Base-by-base conservation (phyloP, 2,113 vertebrate genomes). In the Solea senegalensis region DNA sequence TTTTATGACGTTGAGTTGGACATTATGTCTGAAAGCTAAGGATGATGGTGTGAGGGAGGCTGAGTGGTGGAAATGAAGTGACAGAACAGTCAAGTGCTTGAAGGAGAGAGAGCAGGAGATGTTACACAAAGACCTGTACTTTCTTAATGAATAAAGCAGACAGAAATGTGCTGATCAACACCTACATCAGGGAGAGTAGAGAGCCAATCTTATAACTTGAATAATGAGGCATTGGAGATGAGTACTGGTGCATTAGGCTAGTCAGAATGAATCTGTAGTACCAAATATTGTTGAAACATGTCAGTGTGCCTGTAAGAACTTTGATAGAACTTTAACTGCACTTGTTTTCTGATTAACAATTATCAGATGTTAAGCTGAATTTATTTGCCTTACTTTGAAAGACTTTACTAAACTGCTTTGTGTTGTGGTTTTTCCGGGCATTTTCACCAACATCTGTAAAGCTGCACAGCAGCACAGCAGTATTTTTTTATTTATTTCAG, bases 11-110 rank as follows among this genome's bases (percentile, higher is more conserved):
- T 88, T 26, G 49, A 86, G 58, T 45, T 90, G 67, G 87, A 84
- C 91, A 83, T 93, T 85, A 79, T 58, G 39, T 74, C 76, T 91
- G 80, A 86, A 74, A 83, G 63, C 84, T 61, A 43, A 6, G 39
- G 52, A 67, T 34, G 48, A 46, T 26, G 12, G 26, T n/a, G 7
- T 16, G 62, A 69, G 16, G 4, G 0, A 41, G 0, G 52, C 12
- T 52, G 72, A 69, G 62, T 51, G 63, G 43, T 65, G 45, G n/a
- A 67, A 64, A 39, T 67, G 10, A 40, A n/a, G 34, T 13, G 27
- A 70, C 51, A 41, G 52, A 43, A 70, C 21, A 49, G 56, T 43
- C 65, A 53, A 66, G 90, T 91, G 69, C 66, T 64, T 34, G 83
- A 89, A 84, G 67, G 40, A 90, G 69, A 78, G 75, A 89, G 57